Percentiles rank a stretch among this genome's conserved stretches.
Conservation (phyloP, 2,888 invertebrate species). For the Argynnis bischoffii region DNA sequence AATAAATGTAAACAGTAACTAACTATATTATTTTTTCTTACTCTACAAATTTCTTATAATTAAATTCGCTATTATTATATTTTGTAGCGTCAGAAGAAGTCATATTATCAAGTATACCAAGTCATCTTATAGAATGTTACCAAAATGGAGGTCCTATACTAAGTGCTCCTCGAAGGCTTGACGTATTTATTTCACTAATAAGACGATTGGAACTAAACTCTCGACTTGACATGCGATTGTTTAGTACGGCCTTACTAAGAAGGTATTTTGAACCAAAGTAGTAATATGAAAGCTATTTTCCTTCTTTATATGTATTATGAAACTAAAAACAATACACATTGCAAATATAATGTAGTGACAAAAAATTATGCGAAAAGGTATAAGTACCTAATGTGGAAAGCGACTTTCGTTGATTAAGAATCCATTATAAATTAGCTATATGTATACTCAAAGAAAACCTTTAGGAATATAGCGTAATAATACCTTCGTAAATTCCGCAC, state of each 20-base stretch:
- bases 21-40: background rate
- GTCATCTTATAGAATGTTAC: slow-evolving; percentile 83
- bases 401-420: too few species aligned
- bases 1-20: background rate
- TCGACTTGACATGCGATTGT: slow-evolving; percentile 79
- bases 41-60: slow-evolving; percentile 9
- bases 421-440: too few species aligned
- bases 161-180: slow-evolving; percentile 81
- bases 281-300: background rate
- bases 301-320: too few species aligned
- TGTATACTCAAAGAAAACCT: too few species aligned
- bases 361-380: too few species aligned
- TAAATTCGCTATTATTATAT: slow-evolving; percentile 11
- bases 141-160: slow-evolving; percentile 70
- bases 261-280: slow-evolving; percentile 60
- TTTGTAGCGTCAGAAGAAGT: slow-evolving; percentile 56
- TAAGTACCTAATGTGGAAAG: too few species aligned
- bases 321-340: too few species aligned
- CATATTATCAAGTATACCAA: slow-evolving; percentile 76
- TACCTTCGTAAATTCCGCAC: too few species aligned
- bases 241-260: slow-evolving; percentile 81
- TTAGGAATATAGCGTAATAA: too few species aligned
- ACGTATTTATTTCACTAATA: slow-evolving; percentile 83
- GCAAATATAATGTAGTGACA: too few species aligned
- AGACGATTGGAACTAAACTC: slow-evolving; percentile 82